phyloP scores from a whole-genome alignment of 2,888 invertebrate genomes.

The Strigamia transsilvanica region DNA sequence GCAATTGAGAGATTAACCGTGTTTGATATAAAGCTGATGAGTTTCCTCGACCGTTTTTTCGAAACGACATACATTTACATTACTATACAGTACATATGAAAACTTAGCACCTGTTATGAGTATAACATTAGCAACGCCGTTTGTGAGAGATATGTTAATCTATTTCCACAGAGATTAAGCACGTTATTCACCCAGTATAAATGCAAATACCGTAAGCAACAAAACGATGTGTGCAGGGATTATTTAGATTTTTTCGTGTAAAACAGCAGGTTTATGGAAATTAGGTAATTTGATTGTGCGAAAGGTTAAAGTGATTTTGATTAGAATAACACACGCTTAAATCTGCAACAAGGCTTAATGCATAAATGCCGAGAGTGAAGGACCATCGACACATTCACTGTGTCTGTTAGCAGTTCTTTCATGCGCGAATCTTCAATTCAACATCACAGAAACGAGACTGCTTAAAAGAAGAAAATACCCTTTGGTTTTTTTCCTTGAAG shows the following conservation, averaged over 20 bases:
- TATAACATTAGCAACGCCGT: neutral
- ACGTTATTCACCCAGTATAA: neutral
- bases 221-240: neutral
- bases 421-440: neutral
- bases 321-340: neutral
- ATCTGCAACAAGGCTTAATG: neutral
- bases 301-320: slow-evolving; percentile 14
- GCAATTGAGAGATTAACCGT: slow-evolving; percentile 11
- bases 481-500: too few relatives aligned
- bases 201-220: neutral
- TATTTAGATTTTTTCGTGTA: slow-evolving; percentile 1
- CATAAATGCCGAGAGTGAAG: neutral
- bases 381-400: neutral
- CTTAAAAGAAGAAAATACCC: too few relatives aligned
- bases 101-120: neutral
- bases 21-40: slow-evolving; percentile 11
- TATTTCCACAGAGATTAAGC: neutral
- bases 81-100: too few relatives aligned
- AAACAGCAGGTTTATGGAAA: neutral
- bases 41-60: neutral
- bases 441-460: too few relatives aligned
- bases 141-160: neutral
- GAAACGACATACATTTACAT: neutral
- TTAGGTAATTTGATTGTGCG: neutral
- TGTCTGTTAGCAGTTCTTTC: neutral